Evolutionary conservation across 2,888 invertebrate species (phyloP), one percentile per base, ranked within the genome.

Genomic region (Eupithecia subumbrata): DNA sequence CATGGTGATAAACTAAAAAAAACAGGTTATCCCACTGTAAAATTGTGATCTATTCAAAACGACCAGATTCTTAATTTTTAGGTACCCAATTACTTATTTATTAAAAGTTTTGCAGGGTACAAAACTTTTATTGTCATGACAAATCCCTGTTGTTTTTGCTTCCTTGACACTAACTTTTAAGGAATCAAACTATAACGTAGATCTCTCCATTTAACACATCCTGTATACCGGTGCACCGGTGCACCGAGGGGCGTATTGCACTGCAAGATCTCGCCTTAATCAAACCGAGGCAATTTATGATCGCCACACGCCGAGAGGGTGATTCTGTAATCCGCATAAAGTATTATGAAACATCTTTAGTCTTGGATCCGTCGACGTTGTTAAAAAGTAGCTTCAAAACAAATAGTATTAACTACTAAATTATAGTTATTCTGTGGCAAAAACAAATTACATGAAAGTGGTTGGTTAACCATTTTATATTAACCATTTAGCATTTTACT

Each of bases 201-300:
- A 64, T 3, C 34, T 18, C 9, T 18, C 52, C n/a, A 22, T 22
- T 56, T 5, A 18, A 34, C 8, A 76, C 91, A 87, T 4, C 88
- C 92, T 90, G 85, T 91, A 86, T 60, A 67, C 9, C 77, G 82
- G 84, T 91, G 93, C 93, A 91, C 88, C 89, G 90, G 87, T 88
- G 90, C 90, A 90, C 82, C 82, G 83, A 87, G 88, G 88, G 77
- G 72, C 72, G 67, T 73, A 70, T 56, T 71, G 87, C 85, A 81
- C 82, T 86, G 88, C 87, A 87, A 83, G 85, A 84, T 85, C 85
- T 82, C 85, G 92, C 93, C 93, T 91, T 93, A 91, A 93, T 94
- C 93, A 94, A 94, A 92, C 92, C 90, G 89, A 88, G 89, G 89
- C 92, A 92, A 94, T 94, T 94, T 94, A 94, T 93, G 93, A 90